Evolutionary conservation across 2,797 vertebrate genomes (phyloP).

Genomic region (Manis pentadactyla): DNA sequence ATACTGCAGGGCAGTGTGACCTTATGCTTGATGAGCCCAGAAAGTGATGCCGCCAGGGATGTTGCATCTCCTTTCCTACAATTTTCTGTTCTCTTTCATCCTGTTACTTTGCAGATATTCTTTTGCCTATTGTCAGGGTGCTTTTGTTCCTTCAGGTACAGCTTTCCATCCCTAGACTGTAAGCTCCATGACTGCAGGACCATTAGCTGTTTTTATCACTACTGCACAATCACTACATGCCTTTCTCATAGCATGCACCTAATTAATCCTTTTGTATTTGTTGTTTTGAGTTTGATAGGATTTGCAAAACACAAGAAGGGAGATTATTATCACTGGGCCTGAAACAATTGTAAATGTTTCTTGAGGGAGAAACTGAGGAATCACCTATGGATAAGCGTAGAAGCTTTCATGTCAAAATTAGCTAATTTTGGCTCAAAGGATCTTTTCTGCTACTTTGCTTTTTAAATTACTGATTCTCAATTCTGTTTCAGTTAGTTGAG

Average conservation of each 20-base stretch:
- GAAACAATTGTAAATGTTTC: background rate
- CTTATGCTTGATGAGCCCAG: background rate
- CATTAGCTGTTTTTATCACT: background rate
- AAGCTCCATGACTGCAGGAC: rapidly evolving
- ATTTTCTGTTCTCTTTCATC: background rate
- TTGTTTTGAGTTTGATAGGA: constrained; percentile 25
- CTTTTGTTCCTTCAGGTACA: background rate
- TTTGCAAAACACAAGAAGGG: background rate
- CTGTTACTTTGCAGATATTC: background rate
- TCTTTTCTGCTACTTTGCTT: background rate
- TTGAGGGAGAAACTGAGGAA: background rate
- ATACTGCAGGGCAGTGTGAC: background rate
- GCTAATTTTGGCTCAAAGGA: background rate
- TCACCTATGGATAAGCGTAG: background rate
- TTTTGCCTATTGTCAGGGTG: background rate
- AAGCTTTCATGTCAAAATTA: background rate
- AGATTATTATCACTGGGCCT: background rate
- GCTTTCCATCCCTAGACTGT: background rate
- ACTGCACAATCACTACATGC: background rate
- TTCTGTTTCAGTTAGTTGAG: background rate
- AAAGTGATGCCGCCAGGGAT: background rate
- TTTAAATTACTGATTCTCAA: background rate
- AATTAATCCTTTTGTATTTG: background rate
- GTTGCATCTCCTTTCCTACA: background rate
- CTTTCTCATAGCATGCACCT: background rate